Evolutionary conservation across 2,797 vertebrate genomes (phyloP).

Genomic region (Labroides dimidiatus): DNA sequence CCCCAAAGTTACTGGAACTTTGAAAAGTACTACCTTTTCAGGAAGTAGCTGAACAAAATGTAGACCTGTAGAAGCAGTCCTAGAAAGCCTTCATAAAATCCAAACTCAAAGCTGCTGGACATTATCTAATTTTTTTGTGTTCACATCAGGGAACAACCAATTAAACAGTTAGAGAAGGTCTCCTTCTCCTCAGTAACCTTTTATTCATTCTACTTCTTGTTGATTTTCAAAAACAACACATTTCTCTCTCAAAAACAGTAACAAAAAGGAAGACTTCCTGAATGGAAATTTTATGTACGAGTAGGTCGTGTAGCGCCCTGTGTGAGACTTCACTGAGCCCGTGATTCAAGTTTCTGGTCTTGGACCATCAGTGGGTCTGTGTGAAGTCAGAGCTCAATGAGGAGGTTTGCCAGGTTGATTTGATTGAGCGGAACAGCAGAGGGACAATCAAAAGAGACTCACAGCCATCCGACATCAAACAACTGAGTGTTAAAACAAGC

Average conservation of each 20-base stretch:
- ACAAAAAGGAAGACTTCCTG: no score
- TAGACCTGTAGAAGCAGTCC: background rate
- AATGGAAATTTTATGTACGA: no score
- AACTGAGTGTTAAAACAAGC: background rate
- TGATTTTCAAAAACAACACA: conserved; percentile 5
- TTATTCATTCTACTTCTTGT: conserved; percentile 26
- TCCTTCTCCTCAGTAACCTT: conserved; percentile 8
- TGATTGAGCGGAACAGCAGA: conserved; percentile 51
- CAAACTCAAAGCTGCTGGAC: conserved; percentile 6
- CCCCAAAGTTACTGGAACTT: no score
- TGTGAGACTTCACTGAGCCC: conserved; percentile 6
- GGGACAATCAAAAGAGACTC: conserved; percentile 46
- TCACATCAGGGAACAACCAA: conserved; percentile 1
- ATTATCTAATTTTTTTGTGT: background rate
- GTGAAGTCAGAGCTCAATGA: conserved; percentile 41
- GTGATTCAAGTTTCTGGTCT: conserved; percentile 45
- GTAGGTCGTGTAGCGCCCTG: background rate
- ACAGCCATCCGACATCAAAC: conserved; percentile 26
- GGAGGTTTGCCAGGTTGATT: conserved; percentile 55
- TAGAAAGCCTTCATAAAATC: conserved; percentile 5
- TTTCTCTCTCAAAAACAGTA: background rate
- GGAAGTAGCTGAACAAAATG: no score
- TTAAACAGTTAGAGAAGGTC: conserved; percentile 1
- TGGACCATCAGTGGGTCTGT: conserved; percentile 38
- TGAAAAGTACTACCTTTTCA: no score